Evolutionary conservation across 2,113 vertebrate species (phyloP), one percentile per base, ranked within the genome.

Genomic region (Mormoops blainvillei): DNA sequence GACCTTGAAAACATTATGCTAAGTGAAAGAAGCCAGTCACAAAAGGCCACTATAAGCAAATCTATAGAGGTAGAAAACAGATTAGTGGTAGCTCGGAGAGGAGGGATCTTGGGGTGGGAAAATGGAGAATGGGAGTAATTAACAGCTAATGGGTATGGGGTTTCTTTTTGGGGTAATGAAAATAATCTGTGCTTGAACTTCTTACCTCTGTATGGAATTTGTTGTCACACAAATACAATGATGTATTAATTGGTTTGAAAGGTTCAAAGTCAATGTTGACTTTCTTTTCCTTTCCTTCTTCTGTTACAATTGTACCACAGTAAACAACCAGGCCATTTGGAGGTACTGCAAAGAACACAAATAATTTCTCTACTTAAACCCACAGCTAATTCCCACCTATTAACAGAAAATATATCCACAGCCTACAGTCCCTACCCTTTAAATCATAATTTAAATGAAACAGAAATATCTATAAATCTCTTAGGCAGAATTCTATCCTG

Each of bases 201-300:
- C 98, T 98, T 98, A 99, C 99, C 99, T 99, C 99, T 8, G 99
- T 99, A 98, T 99, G 99, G 98, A 99, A 99, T 99, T 99, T 99
- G 99, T 99, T 99, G 99, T 99, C 99, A 97, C 99, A 99, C 98
- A 99, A 99, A 98, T 99, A 99, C 97, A 99, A 98, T 28, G 99
- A 99, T 0, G 99, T 99, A 99, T 99, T 99, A 98, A 99, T 99
- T 98, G 99, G 99, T 99, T 99, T 99, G 98, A 99, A 99, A 98
- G 99, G 99, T 98, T 99, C 99, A 98, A 99, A 99, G 98, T 99
- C 99, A 92, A 99, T 99, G 98, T 99, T 99, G 96, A 99, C 99
- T 99, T 99, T 99, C 98, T 99, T 99, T 98, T 99, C 99, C 98
- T 99, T 99, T 98, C 99, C 99, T 99, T 99, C 99, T 98, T 99